Conservation (phyloP, 35 echinoderm and acorn worm species). For the Ophiothrix spiculata region DNA sequence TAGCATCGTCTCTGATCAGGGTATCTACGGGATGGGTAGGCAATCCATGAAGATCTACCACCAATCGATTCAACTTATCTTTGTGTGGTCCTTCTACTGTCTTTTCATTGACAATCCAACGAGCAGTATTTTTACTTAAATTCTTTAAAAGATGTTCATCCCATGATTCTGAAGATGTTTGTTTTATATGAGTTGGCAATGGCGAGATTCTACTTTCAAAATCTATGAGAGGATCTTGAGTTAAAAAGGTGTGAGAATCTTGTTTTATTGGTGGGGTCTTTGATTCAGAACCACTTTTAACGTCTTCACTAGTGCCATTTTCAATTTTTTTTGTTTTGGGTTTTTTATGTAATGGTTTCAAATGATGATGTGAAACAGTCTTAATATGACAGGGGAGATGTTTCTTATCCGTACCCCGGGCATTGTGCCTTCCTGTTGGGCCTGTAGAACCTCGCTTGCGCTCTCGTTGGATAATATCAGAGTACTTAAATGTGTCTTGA, state of each 20-base stretch:
- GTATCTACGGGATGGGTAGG: constrained; percentile 54
- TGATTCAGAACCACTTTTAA: constrained; percentile 3
- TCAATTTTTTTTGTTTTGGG: constrained; percentile 33
- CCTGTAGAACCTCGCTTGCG: constrained; percentile 9
- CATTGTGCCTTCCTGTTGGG: constrained; percentile 43
- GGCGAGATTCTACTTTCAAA: constrained; percentile 21
- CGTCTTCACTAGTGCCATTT: constrained; percentile 29
- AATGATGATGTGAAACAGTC: constrained; percentile 56
- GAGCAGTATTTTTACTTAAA: constrained; percentile 83
- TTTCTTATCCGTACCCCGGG: constrained; percentile 47
- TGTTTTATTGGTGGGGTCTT: background rate
- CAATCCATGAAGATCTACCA: constrained; percentile 67
- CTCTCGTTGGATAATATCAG: constrained; percentile 34
- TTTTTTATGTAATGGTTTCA: constrained; percentile 62
- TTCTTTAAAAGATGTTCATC: constrained; percentile 64
- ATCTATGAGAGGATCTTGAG: constrained; percentile 21
- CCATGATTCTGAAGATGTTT: constrained; percentile 48
- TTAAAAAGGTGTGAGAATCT: constrained; percentile 38
- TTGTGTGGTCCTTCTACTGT: constrained; percentile 61
- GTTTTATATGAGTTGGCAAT: background rate
- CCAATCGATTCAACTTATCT: constrained; percentile 65
- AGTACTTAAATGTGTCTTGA: constrained; percentile 41
- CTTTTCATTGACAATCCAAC: constrained; percentile 86
- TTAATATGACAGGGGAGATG: constrained; percentile 89
- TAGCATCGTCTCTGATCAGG: constrained; percentile 63